Evolutionary conservation across 2,888 invertebrate species (phyloP).

Genomic region (Buathra laborator): DNA sequence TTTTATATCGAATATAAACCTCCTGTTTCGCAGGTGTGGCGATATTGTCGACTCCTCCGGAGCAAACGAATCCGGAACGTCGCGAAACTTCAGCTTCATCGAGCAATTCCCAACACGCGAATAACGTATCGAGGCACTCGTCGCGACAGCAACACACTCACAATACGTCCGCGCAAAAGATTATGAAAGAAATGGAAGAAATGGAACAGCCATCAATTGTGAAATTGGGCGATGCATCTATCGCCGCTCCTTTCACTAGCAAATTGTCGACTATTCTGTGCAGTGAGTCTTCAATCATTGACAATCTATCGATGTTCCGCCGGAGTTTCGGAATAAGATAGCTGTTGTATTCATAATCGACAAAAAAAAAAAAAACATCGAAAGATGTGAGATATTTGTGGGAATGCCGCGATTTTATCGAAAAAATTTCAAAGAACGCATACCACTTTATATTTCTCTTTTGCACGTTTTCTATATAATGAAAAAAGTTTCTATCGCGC

Average conservation of each 20-base stretch:
- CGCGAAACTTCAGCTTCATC: conserved; percentile 64
- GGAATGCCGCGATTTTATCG: too few species aligned
- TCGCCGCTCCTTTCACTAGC: conserved; percentile 99
- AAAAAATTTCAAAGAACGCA: too few species aligned
- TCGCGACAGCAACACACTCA: conserved; percentile 76
- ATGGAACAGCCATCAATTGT: conserved; percentile 95
- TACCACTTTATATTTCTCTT: too few species aligned
- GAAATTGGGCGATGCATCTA: conserved; percentile 98
- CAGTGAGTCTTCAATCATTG: conserved; percentile 88
- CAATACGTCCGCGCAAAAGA: conserved; percentile 86
- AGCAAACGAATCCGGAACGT: conserved; percentile 84
- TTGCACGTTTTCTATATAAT: too few species aligned
- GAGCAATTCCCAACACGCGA: conserved; percentile 58
- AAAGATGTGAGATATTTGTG: too few species aligned
- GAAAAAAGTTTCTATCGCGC: too few species aligned
- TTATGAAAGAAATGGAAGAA: conserved; percentile 95
- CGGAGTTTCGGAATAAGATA: neutral
- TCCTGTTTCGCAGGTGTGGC: conserved; percentile 90
- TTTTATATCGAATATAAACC: neutral
- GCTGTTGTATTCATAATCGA: too few species aligned
- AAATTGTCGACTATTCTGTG: conserved; percentile 98
- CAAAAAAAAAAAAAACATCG: too few species aligned
- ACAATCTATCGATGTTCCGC: neutral
- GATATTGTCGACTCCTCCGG: conserved; percentile 93
- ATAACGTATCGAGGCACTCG: conserved; percentile 74